phyloP scores from a whole-genome alignment of 1,140 invertebrate species.

The Holcopasites calliopsidis region DNA sequence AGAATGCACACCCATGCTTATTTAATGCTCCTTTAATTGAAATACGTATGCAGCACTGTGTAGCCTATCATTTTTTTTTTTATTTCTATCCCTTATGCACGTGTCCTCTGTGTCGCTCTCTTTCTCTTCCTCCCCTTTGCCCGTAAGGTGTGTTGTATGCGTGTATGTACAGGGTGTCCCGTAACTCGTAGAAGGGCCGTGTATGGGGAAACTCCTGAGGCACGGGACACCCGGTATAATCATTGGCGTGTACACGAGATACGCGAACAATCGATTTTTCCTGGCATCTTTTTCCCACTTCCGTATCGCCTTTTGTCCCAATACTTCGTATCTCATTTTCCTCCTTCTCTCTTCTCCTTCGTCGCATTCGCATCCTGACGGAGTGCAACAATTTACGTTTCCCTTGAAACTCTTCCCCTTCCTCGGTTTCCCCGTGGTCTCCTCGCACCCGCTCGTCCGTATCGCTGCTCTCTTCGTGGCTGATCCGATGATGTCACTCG shows the following conservation, averaged over 20 bases:
- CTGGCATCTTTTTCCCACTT: background rate
- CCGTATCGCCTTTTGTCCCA: background rate
- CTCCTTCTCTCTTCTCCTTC: background rate
- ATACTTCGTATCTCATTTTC: background rate
- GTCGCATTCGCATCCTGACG: background rate
- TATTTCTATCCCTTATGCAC: conserved; percentile 57
- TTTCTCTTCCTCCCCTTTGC: background rate
- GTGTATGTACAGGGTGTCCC: no score
- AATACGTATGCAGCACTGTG: conserved; percentile 65
- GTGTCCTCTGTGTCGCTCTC: conserved; percentile 24
- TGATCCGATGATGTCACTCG: conserved; percentile 24
- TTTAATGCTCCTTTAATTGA: conserved; percentile 66
- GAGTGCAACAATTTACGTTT: no score
- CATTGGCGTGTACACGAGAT: conserved; percentile 6
- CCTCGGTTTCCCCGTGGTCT: background rate
- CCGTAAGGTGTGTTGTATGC: background rate
- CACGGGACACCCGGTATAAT: no score
- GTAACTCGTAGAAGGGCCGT: no score
- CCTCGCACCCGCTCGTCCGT: background rate
- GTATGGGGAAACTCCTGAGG: no score
- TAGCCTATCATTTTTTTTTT: conserved; percentile 61
- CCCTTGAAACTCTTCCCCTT: background rate
- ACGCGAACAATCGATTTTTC: conserved; percentile 30
- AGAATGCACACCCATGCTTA: conserved; percentile 70
- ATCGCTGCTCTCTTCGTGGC: no score